Evolutionary conservation across 2,888 invertebrate genomes (phyloP).

Genomic region (Cataglyphis altisquamis): DNA sequence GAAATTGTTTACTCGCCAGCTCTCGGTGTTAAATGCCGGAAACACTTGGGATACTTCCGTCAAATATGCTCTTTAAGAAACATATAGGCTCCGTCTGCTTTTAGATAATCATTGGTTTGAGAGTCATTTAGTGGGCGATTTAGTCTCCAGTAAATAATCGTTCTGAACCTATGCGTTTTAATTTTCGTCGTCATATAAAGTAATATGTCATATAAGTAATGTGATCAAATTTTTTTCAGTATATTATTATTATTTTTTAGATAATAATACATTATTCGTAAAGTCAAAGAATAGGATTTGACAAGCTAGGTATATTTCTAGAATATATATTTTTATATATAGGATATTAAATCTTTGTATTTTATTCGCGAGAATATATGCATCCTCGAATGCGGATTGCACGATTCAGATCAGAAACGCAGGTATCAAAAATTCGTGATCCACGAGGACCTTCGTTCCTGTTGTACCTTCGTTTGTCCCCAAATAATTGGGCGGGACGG

Average conservation of each 20-base stretch:
- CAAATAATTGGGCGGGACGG: slow-evolving; percentile 84
- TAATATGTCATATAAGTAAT: not conserved
- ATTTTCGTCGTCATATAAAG: not conserved
- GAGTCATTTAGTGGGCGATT: not conserved
- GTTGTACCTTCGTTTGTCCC: slow-evolving; percentile 79
- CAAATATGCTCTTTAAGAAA: slow-evolving; percentile 7
- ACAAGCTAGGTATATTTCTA: not conserved
- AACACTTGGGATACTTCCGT: slow-evolving; percentile 27
- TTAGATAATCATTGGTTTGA: not conserved
- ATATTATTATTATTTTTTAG: slow-evolving; percentile 5
- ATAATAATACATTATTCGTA: not conserved
- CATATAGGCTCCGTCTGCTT: not conserved
- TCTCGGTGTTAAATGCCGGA: slow-evolving; percentile 45
- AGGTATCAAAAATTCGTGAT: slow-evolving; percentile 12
- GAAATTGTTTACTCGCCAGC: slow-evolving; percentile 65
- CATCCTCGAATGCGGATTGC: not conserved
- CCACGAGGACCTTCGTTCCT: slow-evolving; percentile 45
- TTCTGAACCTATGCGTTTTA: not conserved
- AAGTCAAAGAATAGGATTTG: not conserved
- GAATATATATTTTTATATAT: no score
- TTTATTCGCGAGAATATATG: not conserved
- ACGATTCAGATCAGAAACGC: not conserved
- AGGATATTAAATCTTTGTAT: not conserved
- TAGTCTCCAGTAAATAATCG: not conserved
- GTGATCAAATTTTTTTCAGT: no score